Evolutionary conservation across 2,888 invertebrate genomes (phyloP).

Genomic region (Eupeodes latifasciatus): DNA sequence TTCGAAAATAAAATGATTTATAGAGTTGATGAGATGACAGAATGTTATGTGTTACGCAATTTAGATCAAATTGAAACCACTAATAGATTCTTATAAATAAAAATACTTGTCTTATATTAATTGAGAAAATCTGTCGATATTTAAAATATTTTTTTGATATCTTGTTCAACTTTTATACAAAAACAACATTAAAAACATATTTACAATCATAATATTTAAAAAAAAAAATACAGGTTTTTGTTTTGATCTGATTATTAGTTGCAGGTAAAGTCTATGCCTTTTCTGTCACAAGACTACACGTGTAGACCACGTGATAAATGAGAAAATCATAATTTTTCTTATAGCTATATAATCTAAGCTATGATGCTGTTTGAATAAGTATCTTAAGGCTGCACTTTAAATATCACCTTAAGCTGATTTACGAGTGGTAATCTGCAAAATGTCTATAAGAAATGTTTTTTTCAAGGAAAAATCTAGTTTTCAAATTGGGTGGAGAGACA

Average conservation of each 20-base stretch:
- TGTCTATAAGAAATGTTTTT: conserved; percentile 9
- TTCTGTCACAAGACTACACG: background rate
- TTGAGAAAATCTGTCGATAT: too few species aligned
- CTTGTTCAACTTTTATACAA: background rate
- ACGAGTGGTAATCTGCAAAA: background rate
- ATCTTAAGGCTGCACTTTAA: background rate
- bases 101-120: too few species aligned
- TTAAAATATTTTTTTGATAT: too few species aligned
- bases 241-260: conserved; percentile 1
- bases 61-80: too few species aligned
- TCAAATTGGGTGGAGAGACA: background rate
- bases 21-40: too few species aligned
- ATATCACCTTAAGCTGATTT: conserved; percentile 2
- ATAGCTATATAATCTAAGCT: background rate
- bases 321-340: too few species aligned
- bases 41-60: too few species aligned
- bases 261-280: background rate
- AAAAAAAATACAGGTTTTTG: background rate
- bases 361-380: background rate
- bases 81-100: too few species aligned
- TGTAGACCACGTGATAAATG: too few species aligned
- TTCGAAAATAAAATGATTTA: too few species aligned
- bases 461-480: conserved; percentile 52
- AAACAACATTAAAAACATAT: background rate
- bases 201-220: background rate